phyloP scores from a whole-genome alignment of 2,113 vertebrate genomes.

The Chloropsis cyanopogon region DNA sequence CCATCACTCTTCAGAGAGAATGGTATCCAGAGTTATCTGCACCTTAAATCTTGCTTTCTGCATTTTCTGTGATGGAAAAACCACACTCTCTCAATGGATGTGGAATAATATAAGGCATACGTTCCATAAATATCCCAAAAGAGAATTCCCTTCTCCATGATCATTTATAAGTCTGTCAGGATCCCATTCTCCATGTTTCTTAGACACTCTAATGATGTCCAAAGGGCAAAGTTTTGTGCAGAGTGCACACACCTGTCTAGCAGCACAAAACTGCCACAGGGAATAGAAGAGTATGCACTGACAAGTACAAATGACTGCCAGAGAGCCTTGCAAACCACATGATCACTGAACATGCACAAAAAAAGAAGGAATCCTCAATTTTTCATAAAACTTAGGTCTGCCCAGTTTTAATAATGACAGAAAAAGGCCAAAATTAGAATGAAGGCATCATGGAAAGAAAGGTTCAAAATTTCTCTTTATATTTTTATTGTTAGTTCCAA shows the following conservation, averaged over 20 bases:
- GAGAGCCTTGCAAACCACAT: neutral
- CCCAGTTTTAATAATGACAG: neutral
- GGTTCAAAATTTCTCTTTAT: neutral
- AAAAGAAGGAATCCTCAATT: neutral
- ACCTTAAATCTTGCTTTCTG: neutral
- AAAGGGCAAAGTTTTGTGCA: conserved; percentile 44
- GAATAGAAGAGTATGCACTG: conserved; percentile 26
- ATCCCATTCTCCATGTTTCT: conserved; percentile 5
- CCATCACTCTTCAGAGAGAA: neutral
- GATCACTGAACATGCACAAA: neutral
- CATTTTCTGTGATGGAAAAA: neutral
- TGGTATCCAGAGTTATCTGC: neutral
- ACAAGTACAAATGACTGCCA: conserved; percentile 52
- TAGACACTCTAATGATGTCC: conserved; percentile 34
- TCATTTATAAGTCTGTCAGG: conserved; percentile 52
- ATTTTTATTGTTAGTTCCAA: neutral
- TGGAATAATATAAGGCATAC: neutral
- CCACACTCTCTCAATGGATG: neutral
- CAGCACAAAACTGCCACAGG: conserved; percentile 34
- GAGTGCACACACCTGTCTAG: conserved; percentile 52
- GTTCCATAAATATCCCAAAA: neutral
- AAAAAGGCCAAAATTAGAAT: neutral
- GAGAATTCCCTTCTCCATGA: neutral
- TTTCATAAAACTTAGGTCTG: neutral
- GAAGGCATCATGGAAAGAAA: neutral